Base-by-base conservation (phyloP, 2,797 vertebrate genomes). In the Paedocypris micromegethes region DNA sequence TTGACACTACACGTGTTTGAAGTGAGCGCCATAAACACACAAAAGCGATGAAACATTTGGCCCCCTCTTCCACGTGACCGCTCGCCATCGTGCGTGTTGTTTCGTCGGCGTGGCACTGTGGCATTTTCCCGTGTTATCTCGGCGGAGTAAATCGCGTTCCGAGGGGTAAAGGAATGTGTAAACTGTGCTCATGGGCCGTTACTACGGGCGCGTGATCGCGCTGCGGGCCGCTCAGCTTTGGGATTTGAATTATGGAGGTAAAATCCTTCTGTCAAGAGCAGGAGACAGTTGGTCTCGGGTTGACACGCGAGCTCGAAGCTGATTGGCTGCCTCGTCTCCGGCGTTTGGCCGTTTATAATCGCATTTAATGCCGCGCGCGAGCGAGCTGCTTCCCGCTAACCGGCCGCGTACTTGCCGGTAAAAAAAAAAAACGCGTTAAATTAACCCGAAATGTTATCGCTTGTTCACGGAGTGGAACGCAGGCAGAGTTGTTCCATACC, bases 181-280 rank as follows among this genome's bases (percentile, higher is more conserved):
- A 90, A 91, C 86, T 88, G 74, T 72, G 84, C 83, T 72, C 82
- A 89, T 81, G 88, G 90, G 92, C 92, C 88, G 59, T 23, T 23
- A 23, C 23, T 23, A 23, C 23, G 74, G 72, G 84, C 83, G 73
- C 82, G 89, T 81, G 88, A 88, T 86, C 86, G 91, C 90, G 92
- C 92, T 88, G 59, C 68, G 41, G 92, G 92, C 94, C 88, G 90
- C 91, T 91, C 91, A 90, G 93, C 92, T 94, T 90, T 93, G 94
- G 94, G 93, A 96, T 98, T 98, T 98, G 94, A 97, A 98, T 98
- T 96, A 94, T 96, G 95, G 95, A 96, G 95, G 94, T 98, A 98
- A 96, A 96, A 95, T 92, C 90, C 91, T 95, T 93, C 93, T 96
- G 95, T 96, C 93, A 97, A 92, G 97, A 93, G 90, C 94, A 96